Base-by-base conservation (phyloP, 2,888 invertebrate species). In the Nemotelus nigrinus region DNA sequence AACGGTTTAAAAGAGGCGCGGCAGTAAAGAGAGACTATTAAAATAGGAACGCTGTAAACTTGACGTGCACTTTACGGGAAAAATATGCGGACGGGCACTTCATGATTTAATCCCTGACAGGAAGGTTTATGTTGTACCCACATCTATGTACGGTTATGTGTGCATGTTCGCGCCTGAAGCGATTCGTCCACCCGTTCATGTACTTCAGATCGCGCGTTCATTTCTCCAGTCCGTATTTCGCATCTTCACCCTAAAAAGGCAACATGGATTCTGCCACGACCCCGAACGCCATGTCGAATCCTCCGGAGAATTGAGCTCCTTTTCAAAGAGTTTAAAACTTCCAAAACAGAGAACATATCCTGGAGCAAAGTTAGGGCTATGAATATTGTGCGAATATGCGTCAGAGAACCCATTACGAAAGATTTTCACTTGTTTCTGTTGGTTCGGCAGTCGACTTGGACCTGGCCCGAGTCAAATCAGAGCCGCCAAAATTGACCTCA, bases 321-420 rank as follows among this genome's bases (percentile, higher is more conserved):
- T 70, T 74, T 74, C 74, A 74, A 74, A 74, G 74, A 74, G 74
- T 74, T 74, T 74, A 63, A 74, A 74, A 74, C 74, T 74, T 74
- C 74, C 41, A 74, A 74, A 74, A 74, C 74, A 74, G 74, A 74
- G 74, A 74, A 63, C 74, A 74, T 74, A 63, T 60, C 74, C 74
- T 63, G 25, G 48, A 48, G 74, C 74, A 8, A 50, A 50, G 63
- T 60, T 39, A 43, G 63, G 63, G 48, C 63, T 63, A 74, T 74
- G 74, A 74, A 74, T 74, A 74, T 74, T 74, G 63, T 74, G 74
- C 41, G 60, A 63, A 74, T 74, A 43, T 63, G 63, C 48, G 63
- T 60, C 39, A 63, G 48, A 63, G 63, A 50, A 58, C 58, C 72
- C 57, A 45, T 58, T 8, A n/a, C 44, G 39, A 48, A 74, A 47